These are phyloP conservation scores for Tenthredo amoena DNA, from an alignment of 2,888 invertebrate species.

Conservation along the genomic window DNA sequence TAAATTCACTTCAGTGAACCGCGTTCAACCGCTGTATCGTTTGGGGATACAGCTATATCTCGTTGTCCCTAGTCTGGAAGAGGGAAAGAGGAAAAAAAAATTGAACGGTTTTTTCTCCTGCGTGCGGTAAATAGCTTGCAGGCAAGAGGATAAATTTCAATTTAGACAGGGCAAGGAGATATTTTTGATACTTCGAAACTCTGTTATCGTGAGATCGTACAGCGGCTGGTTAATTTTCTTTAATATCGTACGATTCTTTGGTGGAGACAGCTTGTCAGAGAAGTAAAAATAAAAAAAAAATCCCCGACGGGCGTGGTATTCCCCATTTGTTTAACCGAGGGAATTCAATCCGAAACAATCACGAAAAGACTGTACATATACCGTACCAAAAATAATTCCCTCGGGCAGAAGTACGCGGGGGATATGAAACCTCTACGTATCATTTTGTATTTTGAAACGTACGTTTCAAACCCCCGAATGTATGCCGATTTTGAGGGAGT, in stretches of 20 bases:
- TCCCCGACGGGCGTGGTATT: not conserved
- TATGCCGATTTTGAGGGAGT: not conserved
- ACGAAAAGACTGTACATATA: not conserved
- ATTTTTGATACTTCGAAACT: not conserved
- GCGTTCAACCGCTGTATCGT: not conserved
- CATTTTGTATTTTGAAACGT: not conserved
- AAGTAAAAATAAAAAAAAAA: not conserved
- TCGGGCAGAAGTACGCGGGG: not conserved
- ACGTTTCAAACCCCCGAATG: not conserved
- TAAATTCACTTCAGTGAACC: conserved; percentile 6
- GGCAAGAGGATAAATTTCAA: not conserved
- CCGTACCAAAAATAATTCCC: not conserved
- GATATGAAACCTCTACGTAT: not conserved
- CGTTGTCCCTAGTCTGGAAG: not conserved
- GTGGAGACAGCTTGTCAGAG: conserved; percentile 9
- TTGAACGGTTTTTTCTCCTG: not conserved
- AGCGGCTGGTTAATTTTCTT: not conserved
- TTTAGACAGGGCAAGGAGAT: not conserved
- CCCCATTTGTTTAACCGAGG: conserved; percentile 6
- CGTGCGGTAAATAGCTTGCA: not conserved
- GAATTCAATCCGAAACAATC: conserved; percentile 25
- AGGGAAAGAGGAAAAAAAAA: not conserved
- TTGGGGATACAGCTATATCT: not conserved
- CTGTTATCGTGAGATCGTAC: not conserved
- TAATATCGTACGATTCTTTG: not conserved